Conservation (phyloP, 2,113 vertebrate genomes). For the Amphiprion ocellaris region DNA sequence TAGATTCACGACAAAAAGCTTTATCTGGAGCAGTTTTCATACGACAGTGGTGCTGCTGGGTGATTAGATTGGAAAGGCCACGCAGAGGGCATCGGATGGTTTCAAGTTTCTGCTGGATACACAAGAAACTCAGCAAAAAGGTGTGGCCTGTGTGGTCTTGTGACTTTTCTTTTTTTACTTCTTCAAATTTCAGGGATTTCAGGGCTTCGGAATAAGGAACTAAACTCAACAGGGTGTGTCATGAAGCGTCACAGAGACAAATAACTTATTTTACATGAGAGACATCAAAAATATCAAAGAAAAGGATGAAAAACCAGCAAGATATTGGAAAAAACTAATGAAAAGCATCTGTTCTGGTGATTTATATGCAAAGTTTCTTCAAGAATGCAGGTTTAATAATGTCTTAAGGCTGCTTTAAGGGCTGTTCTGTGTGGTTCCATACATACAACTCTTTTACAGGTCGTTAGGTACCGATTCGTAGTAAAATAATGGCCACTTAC, state of each 20-base stretch:
- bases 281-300: neutral
- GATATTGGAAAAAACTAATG: no score
- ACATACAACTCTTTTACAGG: no score
- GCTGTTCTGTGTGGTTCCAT: no score
- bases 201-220: slow-evolving; percentile 18
- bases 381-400: no score
- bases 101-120: neutral
- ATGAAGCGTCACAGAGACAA: neutral
- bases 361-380: no score
- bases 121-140: neutral
- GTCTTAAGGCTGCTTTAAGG: no score
- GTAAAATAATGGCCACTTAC: no score
- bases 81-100: slow-evolving; percentile 4
- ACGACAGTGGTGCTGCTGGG: neutral
- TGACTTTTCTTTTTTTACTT: slow-evolving; percentile 19
- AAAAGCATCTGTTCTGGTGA: no score
- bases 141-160: neutral
- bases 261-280: neutral
- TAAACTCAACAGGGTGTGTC: neutral
- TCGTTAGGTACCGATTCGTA: no score
- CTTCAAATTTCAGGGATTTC: neutral
- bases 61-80: slow-evolving; percentile 45
- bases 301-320: no score
- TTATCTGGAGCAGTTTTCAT: slow-evolving; percentile 3
- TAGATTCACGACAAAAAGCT: slow-evolving; percentile 3